These are phyloP conservation scores for Psammodynastes pulverulentus DNA, from an alignment of 2,113 vertebrate genomes.

Conservation along the genomic window DNA sequence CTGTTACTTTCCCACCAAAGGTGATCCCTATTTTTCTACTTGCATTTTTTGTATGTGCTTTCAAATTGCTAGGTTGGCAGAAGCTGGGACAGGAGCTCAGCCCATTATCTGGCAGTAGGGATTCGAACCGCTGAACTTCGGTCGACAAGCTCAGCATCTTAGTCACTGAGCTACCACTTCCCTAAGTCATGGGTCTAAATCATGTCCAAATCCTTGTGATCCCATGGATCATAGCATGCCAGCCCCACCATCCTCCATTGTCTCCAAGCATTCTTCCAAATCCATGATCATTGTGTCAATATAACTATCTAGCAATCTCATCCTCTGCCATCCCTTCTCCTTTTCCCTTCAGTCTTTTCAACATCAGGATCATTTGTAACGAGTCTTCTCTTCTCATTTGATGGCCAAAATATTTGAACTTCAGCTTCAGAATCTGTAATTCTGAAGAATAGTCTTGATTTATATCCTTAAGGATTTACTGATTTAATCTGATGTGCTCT, in stretches of 20 bases:
- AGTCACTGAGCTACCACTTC: too few species aligned
- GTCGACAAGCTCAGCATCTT: too few species aligned
- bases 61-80: too few species aligned
- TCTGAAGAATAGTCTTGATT: background rate
- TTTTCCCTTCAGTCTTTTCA: background rate
- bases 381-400: background rate
- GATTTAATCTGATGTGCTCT: background rate
- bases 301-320: background rate
- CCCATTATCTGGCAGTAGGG: too few species aligned
- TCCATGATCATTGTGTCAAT: background rate
- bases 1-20: too few species aligned
- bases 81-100: too few species aligned
- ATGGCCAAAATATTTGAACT: background rate
- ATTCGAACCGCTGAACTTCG: too few species aligned
- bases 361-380: background rate
- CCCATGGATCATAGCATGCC: background rate
- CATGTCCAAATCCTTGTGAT: background rate
- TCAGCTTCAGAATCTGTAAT: background rate
- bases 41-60: too few species aligned
- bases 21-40: too few species aligned
- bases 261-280: background rate
- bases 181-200: too few species aligned
- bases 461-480: background rate
- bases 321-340: background rate
- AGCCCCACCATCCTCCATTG: background rate